Conservation (phyloP, 2,113 vertebrate species). For the Ceratotherium simum region DNA sequence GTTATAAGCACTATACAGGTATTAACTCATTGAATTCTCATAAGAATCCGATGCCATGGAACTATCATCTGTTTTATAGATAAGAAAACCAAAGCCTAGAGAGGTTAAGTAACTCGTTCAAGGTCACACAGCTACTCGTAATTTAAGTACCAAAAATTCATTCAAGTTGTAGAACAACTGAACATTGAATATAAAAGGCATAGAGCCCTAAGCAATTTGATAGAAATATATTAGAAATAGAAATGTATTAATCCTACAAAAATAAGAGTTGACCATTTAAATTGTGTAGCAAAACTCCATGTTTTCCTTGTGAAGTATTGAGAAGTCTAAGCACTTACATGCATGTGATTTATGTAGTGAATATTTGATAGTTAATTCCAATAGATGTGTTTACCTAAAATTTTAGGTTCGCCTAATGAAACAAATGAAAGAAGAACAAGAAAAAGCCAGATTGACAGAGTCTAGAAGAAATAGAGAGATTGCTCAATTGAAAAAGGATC, state of each 20-base stretch:
- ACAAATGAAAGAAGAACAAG: slow-evolving; percentile 99
- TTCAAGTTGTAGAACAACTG: neutral
- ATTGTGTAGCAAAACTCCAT: neutral
- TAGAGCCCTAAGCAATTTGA: neutral
- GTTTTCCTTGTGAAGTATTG: neutral
- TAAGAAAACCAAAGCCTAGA: neutral
- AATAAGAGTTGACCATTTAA: neutral
- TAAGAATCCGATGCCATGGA: neutral
- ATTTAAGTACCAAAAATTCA: neutral
- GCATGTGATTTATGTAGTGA: neutral
- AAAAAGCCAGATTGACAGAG: slow-evolving; percentile 93
- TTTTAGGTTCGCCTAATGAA: slow-evolving; percentile 96
- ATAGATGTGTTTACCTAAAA: neutral
- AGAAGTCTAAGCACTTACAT: neutral
- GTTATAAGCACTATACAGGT: neutral
- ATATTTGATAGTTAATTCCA: neutral
- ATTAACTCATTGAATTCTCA: slow-evolving; percentile 7
- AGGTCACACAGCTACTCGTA: neutral
- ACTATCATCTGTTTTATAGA: neutral
- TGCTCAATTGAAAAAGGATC: slow-evolving; percentile 97
- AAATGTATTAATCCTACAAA: neutral
- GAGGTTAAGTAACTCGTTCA: neutral
- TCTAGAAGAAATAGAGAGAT: slow-evolving; percentile 96
- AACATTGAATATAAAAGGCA: neutral
- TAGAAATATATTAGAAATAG: neutral